phyloP scores from a whole-genome alignment of 2,888 invertebrate species.

The Steinernema carpocapsae region DNA sequence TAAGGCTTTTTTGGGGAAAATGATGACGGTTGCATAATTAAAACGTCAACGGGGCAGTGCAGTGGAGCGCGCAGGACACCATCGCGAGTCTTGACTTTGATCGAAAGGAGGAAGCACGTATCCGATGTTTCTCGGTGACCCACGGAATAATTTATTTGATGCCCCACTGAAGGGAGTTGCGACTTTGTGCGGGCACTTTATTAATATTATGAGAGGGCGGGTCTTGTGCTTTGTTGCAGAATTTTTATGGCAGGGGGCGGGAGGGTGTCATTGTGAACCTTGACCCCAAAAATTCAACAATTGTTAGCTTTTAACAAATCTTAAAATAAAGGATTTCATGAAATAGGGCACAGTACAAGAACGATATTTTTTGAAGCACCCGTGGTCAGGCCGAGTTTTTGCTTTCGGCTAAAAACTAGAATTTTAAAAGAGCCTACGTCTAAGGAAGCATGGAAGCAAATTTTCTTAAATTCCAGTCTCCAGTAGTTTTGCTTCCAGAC shows the following conservation, averaged over 20 bases:
- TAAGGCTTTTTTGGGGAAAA: not conserved
- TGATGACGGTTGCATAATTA: conserved; percentile 32
- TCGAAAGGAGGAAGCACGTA: not conserved
- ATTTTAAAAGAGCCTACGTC: too few relatives aligned
- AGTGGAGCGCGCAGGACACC: not conserved
- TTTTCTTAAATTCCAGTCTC: too few relatives aligned
- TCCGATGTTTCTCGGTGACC: conserved; percentile 25
- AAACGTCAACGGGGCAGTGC: not conserved
- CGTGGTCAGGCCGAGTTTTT: not conserved
- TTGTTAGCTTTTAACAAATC: too few relatives aligned
- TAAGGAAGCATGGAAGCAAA: too few relatives aligned
- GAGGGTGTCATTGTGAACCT: too few relatives aligned
- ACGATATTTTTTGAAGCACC: not conserved
- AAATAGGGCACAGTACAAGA: too few relatives aligned
- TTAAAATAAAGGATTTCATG: too few relatives aligned
- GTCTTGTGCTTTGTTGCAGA: too few relatives aligned
- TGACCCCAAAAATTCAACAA: too few relatives aligned
- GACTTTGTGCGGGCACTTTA: conserved; percentile 4
- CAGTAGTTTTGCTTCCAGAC: too few relatives aligned
- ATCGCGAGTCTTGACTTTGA: conserved; percentile 14
- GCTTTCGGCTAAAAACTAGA: too few relatives aligned
- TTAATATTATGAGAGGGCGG: not conserved
- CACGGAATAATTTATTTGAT: conserved; percentile 21
- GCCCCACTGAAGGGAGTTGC: not conserved
- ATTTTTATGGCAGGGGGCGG: too few relatives aligned